Evolutionary conservation across 2,888 invertebrate species (phyloP), one percentile per base, ranked within the genome.

Genomic region (Eilema griseolum): DNA sequence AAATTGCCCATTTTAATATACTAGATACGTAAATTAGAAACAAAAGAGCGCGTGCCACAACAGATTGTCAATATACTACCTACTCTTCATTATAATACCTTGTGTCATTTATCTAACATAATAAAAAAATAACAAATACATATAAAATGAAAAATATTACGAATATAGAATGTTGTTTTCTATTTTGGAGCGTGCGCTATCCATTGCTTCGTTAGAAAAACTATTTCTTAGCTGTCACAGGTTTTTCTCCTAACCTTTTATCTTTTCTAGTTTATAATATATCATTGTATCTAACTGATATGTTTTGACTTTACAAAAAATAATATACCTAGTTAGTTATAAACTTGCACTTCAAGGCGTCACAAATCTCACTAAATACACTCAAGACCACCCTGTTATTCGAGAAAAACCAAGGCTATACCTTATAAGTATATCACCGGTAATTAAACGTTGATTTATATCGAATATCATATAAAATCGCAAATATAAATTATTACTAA

Each of bases 401-500:
- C 10, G 20, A 52, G 7, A 20, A 46, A 20, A 46, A 0, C 20
- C 20, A 7, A 7, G n/a, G n/a, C 8, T 3, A 16, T 33, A 33
- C 31, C 20, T 5, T 14, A 26, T 26, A 26, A 61, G 2, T 61
- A 23, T 61, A 33, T 37, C 33, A 37, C n/a, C 20, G 3, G 23
- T 12, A 62, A 62, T 62, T 41, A 24, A 62, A n/a, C 37, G 10
- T 20, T n/a, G 52, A 52, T 52, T 16, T 10, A 52, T 26, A 16
- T 24, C 23, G 4, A 59, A 26, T 5, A 57, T 41, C 12, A 33
- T 33, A 28, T 28, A 46, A 64, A 52, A n/a, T 5, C 65, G 1
- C 61, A 70, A 28, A n/a, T 61, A 77, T 76, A 82, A 82, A 80
- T 81, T 72, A 77, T 74, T 70, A 65, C 70, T 66, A 76, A 75